Evolutionary conservation across 1,140 invertebrate species (phyloP).

Genomic region (Macrocentrus cingulum): DNA sequence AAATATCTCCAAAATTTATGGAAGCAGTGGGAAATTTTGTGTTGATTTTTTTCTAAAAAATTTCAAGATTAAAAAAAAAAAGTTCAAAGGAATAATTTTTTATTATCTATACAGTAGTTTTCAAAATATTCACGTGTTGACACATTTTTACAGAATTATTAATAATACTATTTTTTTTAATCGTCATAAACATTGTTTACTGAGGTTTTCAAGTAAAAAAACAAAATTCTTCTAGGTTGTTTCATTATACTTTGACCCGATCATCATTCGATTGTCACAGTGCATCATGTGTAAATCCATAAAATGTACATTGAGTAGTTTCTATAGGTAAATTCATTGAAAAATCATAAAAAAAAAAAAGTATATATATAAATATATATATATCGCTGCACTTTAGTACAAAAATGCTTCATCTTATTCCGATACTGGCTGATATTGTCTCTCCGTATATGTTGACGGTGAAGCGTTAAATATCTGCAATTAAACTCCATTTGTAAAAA

Average conservation of each 20-base stretch:
- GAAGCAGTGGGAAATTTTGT: too few species aligned
- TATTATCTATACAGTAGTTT: too few species aligned
- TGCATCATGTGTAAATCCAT: conserved; percentile 46
- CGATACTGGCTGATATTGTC: conserved; percentile 44
- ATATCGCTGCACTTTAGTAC: conserved; percentile 58
- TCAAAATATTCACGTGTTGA: too few species aligned
- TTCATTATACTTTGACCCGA: conserved; percentile 33
- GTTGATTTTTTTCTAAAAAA: too few species aligned
- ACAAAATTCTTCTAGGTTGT: too few species aligned
- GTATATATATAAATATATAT: conserved; percentile 15
- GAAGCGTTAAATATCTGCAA: conserved; percentile 42
- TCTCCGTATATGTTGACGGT: conserved; percentile 32
- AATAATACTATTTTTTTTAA: too few species aligned
- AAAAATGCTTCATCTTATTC: conserved; percentile 53
- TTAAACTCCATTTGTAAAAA: conserved; percentile 38
- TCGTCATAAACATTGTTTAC: too few species aligned
- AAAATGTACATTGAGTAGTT: conserved; percentile 50
- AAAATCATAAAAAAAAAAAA: conserved; percentile 33
- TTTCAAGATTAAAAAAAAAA: too few species aligned
- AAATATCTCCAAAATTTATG: too few species aligned
- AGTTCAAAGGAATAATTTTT: too few species aligned
- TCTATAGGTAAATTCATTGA: conserved; percentile 43
- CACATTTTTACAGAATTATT: too few species aligned
- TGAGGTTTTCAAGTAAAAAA: too few species aligned
- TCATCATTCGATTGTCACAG: conserved; percentile 36